phyloP scores from a whole-genome alignment of 2,888 invertebrate species.

The Nineta flava region DNA sequence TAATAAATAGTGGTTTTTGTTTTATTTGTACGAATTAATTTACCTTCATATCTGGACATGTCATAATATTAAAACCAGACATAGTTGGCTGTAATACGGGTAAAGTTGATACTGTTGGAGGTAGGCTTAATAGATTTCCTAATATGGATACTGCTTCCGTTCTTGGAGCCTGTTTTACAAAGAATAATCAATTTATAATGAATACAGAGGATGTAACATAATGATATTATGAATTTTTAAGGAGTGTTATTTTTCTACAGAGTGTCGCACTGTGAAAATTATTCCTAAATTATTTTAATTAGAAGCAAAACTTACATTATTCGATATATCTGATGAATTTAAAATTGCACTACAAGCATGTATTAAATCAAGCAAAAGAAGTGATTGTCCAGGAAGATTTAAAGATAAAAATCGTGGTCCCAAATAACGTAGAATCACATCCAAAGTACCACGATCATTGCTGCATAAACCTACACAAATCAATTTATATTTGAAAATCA shows the following conservation, averaged over 20 bases:
- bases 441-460: conserved; percentile 58
- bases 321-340: conserved; percentile 59
- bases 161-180: conserved; percentile 38
- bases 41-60: conserved; percentile 66
- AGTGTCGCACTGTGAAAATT: background rate
- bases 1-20: too few relatives aligned
- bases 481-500: background rate
- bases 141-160: conserved; percentile 83
- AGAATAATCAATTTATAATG: conserved; percentile 1
- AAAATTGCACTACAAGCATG: conserved; percentile 79
- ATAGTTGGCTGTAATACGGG: conserved; percentile 40
- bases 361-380: conserved; percentile 76
- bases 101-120: conserved; percentile 42
- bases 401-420: conserved; percentile 76
- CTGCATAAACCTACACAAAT: conserved; percentile 38
- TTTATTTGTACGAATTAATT: too few relatives aligned
- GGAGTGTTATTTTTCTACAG: too few relatives aligned
- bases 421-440: conserved; percentile 59
- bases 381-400: conserved; percentile 74
- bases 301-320: conserved; percentile 24
- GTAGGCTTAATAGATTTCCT: conserved; percentile 71
- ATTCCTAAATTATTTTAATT: background rate
- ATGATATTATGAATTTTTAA: background rate
- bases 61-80: conserved; percentile 33
- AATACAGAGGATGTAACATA: background rate